phyloP scores from a whole-genome alignment of 2,113 vertebrate genomes.

The Pristiophorus japonicus region DNA sequence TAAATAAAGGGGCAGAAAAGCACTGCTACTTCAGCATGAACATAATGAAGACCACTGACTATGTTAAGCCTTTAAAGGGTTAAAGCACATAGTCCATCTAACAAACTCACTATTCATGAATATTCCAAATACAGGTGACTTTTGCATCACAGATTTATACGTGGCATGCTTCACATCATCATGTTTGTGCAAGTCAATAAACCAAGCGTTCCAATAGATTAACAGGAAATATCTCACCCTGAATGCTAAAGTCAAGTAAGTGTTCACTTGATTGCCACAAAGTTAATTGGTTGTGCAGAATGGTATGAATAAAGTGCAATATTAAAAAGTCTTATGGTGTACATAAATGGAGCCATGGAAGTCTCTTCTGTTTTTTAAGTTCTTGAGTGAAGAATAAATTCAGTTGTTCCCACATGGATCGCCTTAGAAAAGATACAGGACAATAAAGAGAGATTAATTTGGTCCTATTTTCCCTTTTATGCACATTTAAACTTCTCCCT shows the following conservation, averaged over 20 bases:
- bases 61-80: neutral
- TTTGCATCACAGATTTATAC: neutral
- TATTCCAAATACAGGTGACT: neutral
- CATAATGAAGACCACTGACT: neutral
- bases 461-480: neutral
- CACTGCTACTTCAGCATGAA: neutral
- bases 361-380: neutral
- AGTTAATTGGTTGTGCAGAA: slow-evolving; percentile 15
- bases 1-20: neutral
- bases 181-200: slow-evolving; percentile 14
- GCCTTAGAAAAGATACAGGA: neutral
- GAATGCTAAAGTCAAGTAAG: neutral
- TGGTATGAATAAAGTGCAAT: slow-evolving; percentile 29
- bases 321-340: neutral
- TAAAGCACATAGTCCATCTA: neutral
- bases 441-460: neutral
- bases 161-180: neutral
- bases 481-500: neutral
- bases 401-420: slow-evolving; percentile 13
- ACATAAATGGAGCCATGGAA: neutral
- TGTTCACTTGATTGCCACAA: slow-evolving; percentile 30
- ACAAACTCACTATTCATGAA: neutral
- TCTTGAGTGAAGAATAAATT: slow-evolving; percentile 12
- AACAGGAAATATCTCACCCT: neutral
- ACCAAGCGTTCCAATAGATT: neutral